phyloP scores from a whole-genome alignment of 2,888 invertebrate genomes.

The Yponomeuta evonymella region DNA sequence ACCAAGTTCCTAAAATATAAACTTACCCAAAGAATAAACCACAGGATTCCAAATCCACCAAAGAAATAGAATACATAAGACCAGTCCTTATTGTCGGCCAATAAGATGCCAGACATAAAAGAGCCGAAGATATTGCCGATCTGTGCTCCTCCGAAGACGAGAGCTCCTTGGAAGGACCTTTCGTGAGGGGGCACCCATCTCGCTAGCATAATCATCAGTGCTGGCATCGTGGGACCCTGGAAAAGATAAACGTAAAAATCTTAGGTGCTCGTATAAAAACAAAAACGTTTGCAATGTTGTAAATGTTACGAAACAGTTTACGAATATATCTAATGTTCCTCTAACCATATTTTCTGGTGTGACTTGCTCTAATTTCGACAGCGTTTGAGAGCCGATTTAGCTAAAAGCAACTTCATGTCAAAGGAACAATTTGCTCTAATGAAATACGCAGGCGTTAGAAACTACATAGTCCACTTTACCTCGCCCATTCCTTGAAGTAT shows the following conservation, averaged over 20 bases:
- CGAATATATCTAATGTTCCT: no score
- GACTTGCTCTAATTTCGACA: not conserved
- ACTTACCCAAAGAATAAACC: slow-evolving; percentile 72
- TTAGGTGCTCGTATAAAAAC: no score
- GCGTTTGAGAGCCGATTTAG: not conserved
- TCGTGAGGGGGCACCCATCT: slow-evolving; percentile 78
- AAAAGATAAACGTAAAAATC: slow-evolving; percentile 17
- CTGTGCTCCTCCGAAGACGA: slow-evolving; percentile 77
- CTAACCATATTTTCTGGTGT: no score
- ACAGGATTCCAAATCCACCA: slow-evolving; percentile 71
- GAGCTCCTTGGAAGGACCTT: slow-evolving; percentile 73
- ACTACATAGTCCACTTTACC: slow-evolving; percentile 43
- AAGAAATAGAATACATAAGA: slow-evolving; percentile 77
- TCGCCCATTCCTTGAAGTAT: slow-evolving; percentile 88
- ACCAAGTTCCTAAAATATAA: not conserved
- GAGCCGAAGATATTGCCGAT: slow-evolving; percentile 75
- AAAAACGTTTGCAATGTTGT: no score
- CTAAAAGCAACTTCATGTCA: not conserved
- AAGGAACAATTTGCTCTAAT: not conserved
- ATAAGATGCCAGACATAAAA: slow-evolving; percentile 68
- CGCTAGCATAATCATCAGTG: slow-evolving; percentile 78
- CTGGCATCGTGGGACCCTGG: slow-evolving; percentile 85
- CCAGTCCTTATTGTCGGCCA: slow-evolving; percentile 71
- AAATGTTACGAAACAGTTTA: no score
- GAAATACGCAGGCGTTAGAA: slow-evolving; percentile 22